Evolutionary conservation across 1,140 invertebrate genomes (phyloP).

Genomic region (Eulimnadia texana): DNA sequence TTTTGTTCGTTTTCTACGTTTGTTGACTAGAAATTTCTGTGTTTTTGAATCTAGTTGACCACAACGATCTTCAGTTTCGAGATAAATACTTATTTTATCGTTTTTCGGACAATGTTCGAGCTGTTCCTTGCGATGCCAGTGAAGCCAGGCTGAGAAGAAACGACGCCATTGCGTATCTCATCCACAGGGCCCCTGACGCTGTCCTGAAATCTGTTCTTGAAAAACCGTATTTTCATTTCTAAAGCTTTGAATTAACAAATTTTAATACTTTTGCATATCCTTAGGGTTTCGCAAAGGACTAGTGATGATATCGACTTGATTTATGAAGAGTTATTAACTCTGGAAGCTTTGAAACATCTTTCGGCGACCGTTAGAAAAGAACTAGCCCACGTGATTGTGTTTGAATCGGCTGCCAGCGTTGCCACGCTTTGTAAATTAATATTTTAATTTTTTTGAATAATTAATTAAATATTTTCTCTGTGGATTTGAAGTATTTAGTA

Average conservation of each 20-base stretch:
- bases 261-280: not conserved
- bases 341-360: constrained; percentile 42
- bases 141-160: constrained; percentile 10
- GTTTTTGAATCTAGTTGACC: not conserved
- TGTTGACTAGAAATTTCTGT: not conserved
- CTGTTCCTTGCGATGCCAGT: constrained; percentile 3
- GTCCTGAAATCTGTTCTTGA: not conserved
- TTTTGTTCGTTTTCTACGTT: not conserved
- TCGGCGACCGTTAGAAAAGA: constrained; percentile 43
- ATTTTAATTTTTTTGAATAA: not conserved
- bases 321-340: constrained; percentile 43
- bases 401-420: constrained; percentile 39
- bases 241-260: not conserved
- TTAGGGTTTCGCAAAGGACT: constrained; percentile 30
- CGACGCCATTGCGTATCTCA: not conserved
- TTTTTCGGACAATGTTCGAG: constrained; percentile 2
- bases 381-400: constrained; percentile 39
- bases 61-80: not conserved
- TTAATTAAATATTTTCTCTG: not conserved
- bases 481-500: constrained; percentile 54
- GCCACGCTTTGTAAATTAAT: constrained; percentile 37
- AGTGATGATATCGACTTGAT: constrained; percentile 42
- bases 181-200: not conserved
- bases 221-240: not conserved
- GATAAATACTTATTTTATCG: not conserved